phyloP scores from a whole-genome alignment of 1,140 invertebrate genomes.

The Drosophila pseudoobscura region DNA sequence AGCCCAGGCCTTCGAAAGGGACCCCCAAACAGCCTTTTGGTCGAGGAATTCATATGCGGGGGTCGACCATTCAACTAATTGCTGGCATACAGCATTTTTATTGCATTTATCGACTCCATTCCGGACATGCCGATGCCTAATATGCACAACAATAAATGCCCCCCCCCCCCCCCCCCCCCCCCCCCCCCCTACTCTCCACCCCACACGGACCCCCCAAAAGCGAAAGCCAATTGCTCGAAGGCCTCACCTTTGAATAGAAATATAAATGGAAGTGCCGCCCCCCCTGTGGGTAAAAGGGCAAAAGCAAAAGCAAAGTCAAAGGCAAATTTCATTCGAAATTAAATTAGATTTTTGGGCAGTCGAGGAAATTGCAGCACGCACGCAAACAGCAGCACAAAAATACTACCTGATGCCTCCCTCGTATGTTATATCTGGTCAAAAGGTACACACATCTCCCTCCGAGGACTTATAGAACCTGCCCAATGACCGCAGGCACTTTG shows the following conservation, averaged over 20 bases:
- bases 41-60: not conserved
- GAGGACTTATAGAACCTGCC: slow-evolving; percentile 10
- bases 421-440: not conserved
- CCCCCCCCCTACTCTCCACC: not conserved
- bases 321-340: slow-evolving; percentile 70
- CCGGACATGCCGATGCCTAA: slow-evolving; percentile 46
- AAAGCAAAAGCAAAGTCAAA: slow-evolving; percentile 3
- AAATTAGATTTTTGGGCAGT: slow-evolving; percentile 73
- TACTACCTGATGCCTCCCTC: not conserved
- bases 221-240: slow-evolving; percentile 69
- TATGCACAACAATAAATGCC: slow-evolving; percentile 65
- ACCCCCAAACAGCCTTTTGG: too few species aligned
- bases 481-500: slow-evolving; percentile 29
- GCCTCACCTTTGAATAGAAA: slow-evolving; percentile 44
- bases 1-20: too few species aligned
- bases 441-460: not conserved
- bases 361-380: slow-evolving; percentile 72
- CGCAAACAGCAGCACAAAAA: slow-evolving; percentile 44
- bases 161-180: not conserved
- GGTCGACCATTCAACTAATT: slow-evolving; percentile 46
- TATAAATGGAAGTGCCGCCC: not conserved
- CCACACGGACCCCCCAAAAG: slow-evolving; percentile 46
- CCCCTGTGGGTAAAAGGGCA: not conserved
- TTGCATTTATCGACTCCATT: slow-evolving; percentile 47
- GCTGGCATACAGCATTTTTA: slow-evolving; percentile 59